Conservation (phyloP, 2,888 invertebrate genomes). For the Microplitis manilae region DNA sequence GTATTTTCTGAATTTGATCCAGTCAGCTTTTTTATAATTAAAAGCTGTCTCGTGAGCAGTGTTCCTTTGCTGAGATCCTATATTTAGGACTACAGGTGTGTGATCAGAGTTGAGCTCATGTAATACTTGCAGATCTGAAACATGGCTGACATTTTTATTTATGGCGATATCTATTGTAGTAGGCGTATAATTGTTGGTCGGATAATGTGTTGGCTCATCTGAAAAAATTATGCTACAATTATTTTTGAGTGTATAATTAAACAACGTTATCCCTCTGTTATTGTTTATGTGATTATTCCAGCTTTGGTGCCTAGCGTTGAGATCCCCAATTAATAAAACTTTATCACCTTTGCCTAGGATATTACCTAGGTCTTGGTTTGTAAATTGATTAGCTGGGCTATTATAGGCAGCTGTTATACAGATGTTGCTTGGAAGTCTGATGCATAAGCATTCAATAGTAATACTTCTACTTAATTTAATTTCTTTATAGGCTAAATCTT, state of each 20-base stretch:
- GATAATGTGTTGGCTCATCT: constrained; percentile 47
- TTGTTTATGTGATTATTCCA: constrained; percentile 45
- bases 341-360: neutral
- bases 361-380: neutral
- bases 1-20: constrained; percentile 34
- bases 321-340: constrained; percentile 45
- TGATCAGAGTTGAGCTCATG: constrained; percentile 49
- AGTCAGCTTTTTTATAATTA: constrained; percentile 39
- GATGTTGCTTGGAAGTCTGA: neutral
- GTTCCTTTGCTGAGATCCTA: constrained; percentile 14
- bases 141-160: constrained; percentile 43
- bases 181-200: constrained; percentile 35
- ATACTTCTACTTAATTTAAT: constrained; percentile 7
- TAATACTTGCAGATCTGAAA: constrained; percentile 22
- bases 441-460: constrained; percentile 1
- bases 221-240: constrained; percentile 36
- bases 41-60: neutral
- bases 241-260: constrained; percentile 32
- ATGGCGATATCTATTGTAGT: constrained; percentile 45
- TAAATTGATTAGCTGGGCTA: neutral
- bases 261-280: constrained; percentile 36
- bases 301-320: constrained; percentile 44
- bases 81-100: constrained; percentile 36
- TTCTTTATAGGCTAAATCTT: constrained; percentile 42
- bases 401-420: neutral